Conservation (phyloP, 35 echinoderm and acorn worm genomes). For the Apostichopus japonicus region DNA sequence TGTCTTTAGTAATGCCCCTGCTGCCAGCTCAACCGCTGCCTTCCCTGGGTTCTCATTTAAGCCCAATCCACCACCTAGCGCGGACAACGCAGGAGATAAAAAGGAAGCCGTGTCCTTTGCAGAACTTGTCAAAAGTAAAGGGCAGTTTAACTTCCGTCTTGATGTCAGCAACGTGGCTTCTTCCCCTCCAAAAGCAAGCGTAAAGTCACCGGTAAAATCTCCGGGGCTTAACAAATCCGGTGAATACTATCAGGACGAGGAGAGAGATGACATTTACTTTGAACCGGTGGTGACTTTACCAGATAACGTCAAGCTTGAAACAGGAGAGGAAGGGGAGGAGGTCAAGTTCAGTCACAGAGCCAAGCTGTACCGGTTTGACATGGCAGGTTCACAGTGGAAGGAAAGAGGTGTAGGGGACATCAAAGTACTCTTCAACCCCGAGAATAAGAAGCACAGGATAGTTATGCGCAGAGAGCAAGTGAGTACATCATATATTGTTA, state of each 20-base stretch:
- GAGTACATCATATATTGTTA: neutral
- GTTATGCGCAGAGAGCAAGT: conserved; percentile 93
- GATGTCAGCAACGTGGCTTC: conserved; percentile 53
- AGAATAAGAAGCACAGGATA: conserved; percentile 53
- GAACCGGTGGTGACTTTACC: conserved; percentile 82
- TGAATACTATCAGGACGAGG: conserved; percentile 68
- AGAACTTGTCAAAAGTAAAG: conserved; percentile 74
- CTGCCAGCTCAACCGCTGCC: neutral
- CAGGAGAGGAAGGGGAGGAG: conserved; percentile 87
- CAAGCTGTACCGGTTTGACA: conserved; percentile 82
- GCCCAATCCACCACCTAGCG: neutral
- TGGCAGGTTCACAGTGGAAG: conserved; percentile 75
- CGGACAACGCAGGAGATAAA: neutral
- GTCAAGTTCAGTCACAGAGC: conserved; percentile 77
- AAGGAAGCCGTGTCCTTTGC: conserved; percentile 42
- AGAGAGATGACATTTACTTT: conserved; percentile 81
- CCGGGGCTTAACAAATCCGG: conserved; percentile 62
- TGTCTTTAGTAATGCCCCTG: neutral
- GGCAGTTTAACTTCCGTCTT: conserved; percentile 75
- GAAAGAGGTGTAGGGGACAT: conserved; percentile 87
- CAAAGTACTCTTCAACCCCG: conserved; percentile 71
- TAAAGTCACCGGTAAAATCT: conserved; percentile 67
- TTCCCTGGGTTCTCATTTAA: conserved; percentile 32
- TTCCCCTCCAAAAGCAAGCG: conserved; percentile 57
- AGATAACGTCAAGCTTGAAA: conserved; percentile 67